Evolutionary conservation across 2,888 invertebrate genomes (phyloP), one percentile per base, ranked within the genome.

Genomic region (Drosophila fungiperda): DNA sequence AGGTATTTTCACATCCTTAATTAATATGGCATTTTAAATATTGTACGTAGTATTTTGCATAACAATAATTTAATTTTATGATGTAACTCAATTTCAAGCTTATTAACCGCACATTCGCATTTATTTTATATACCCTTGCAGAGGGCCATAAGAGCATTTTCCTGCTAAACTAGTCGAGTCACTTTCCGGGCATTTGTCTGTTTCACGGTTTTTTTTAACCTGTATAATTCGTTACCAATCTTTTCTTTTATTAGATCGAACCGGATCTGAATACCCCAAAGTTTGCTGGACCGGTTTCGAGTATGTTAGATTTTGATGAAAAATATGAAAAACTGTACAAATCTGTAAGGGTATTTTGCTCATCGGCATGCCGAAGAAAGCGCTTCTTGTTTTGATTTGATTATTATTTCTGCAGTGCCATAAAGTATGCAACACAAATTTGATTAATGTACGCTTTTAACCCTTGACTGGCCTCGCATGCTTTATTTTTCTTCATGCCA

Each of bases 361-460:
- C 59, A 57, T 76, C 59, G 71, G 61, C 26, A 3, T 8, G 32
- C 57, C 69, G 69, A 57, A 52, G 62, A 35, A 35, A 17, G 32
- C 40, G 36, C 42, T 49, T 32, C 40, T 26, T 32, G 36, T 62
- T 72, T 38, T 64, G 40, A 53, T 59, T 62, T 66, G 20, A 54
- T 35, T 40, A 36, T 49, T 50, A 70, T 64, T 77, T 58, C 49
- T 53, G 40, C 69, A 82, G 80, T 83, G 82, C 85, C 86, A 69
- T 65, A 83, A 76, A 84, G 67, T 79, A 82, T 82, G 76, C 65
- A 68, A 70, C 61, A 60, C 8, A 68, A 55, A 79, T 77, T 63
- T 17, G 15, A 54, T 55, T 54, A 58, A 11, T 70, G 66, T 82
- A 83, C 82, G 69, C 68, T 66, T 72, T 85, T 85, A 87, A 74